Base-by-base conservation (phyloP, 2,113 vertebrate species). In the Vulpes vulpes region DNA sequence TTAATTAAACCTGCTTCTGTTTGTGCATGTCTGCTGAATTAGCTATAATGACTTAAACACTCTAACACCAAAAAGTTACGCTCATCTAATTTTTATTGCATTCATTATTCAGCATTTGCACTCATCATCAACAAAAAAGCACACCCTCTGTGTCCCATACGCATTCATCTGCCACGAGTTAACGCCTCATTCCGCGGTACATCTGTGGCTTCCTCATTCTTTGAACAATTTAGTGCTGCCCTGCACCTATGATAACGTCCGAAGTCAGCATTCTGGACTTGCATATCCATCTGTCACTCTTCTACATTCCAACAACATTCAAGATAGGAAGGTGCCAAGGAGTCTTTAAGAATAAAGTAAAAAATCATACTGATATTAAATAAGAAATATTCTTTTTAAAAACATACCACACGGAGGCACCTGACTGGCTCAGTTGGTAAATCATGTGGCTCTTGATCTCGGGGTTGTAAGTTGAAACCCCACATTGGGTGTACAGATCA, bases 141-240 rank as follows among this genome's bases (percentile, higher is more conserved):
- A 16, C 43, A 43, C 84, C 80, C 92, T 49, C 32, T 15, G 27
- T 11, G 93, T 79, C 92, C 62, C 80, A 49, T 96, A 96, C 97
- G 97, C 91, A 71, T 82, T 96, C 95, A 32, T 76, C 97, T 96
- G 85, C 96, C 96, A 17, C 11, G 27, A 95, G 96, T 97, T 96
- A 97, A 97, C 22, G 64, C 94, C 97, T 93, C 89, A 35, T 96
- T 97, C 86, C 65, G 62, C 67, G 69, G 98, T 83, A 94, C 98
- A 95, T 96, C 98, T 98, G 98, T 82, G 85, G 93, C 30, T 89
- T 74, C 35, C 88, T 92, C 95, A 78, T 96, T 96, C 84, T 67
- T 22, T 19, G 69, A 88, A 51, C 95, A 88, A 74, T 88, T 97
- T 96, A 97, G 98, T 67, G 20, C 95, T 91, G 95, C 98, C 96